Evolutionary conservation across 2,113 vertebrate genomes (phyloP).

Genomic region (Anolis carolinensis): DNA sequence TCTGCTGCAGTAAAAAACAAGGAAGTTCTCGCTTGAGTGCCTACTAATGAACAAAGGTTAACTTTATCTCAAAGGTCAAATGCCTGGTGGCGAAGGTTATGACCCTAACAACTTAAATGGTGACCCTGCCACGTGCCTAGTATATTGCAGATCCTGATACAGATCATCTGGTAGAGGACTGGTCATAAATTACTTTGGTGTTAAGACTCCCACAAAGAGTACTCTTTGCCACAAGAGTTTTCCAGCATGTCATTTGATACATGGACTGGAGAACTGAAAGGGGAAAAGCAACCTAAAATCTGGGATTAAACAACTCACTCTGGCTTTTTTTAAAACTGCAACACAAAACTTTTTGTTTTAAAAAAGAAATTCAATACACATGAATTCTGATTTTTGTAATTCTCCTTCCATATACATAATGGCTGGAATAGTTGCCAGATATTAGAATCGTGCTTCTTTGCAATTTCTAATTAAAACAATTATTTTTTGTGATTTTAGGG

Average conservation of each 20-base stretch:
- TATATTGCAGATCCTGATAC: slow-evolving; percentile 87
- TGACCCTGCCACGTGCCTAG: slow-evolving; percentile 89
- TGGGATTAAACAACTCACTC: slow-evolving; percentile 58
- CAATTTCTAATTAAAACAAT: slow-evolving; percentile 61
- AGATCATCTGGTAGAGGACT: slow-evolving; percentile 80
- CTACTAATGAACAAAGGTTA: slow-evolving; percentile 92
- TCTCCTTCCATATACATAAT: slow-evolving; percentile 44
- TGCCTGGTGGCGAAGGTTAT: slow-evolving; percentile 88
- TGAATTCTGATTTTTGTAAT: slow-evolving; percentile 33
- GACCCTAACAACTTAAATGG: slow-evolving; percentile 90
- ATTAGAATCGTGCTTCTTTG: slow-evolving; percentile 64
- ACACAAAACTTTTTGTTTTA: slow-evolving; percentile 42
- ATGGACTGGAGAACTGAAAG: slow-evolving; percentile 60
- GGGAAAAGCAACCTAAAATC: slow-evolving; percentile 67
- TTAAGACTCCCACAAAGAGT: slow-evolving; percentile 76
- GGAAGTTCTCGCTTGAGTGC: slow-evolving; percentile 88
- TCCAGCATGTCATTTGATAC: slow-evolving; percentile 76
- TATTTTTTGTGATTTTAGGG: slow-evolving; percentile 24
- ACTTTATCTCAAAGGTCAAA: slow-evolving; percentile 98
- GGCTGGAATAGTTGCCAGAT: slow-evolving; percentile 44
- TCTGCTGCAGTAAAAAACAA: slow-evolving; percentile 80
- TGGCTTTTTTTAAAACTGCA: slow-evolving; percentile 67
- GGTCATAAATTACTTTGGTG: slow-evolving; percentile 85
- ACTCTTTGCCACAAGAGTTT: slow-evolving; percentile 74
- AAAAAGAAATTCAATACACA: slow-evolving; percentile 47